These are phyloP conservation scores for Calephelis nemesis DNA, from an alignment of 1,140 invertebrate genomes.

Conservation along the genomic window DNA sequence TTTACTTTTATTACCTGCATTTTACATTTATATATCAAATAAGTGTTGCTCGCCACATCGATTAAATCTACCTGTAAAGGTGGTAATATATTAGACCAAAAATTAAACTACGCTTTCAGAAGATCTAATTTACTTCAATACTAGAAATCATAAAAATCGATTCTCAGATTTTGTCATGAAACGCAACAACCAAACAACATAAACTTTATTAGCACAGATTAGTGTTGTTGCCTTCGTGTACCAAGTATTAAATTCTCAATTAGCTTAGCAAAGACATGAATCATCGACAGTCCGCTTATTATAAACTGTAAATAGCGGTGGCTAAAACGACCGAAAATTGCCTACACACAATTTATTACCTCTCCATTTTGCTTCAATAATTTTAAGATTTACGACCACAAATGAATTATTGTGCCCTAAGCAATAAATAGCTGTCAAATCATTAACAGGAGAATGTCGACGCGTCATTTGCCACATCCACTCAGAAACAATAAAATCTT, in stretches of 20 bases:
- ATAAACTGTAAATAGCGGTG: constrained; percentile 2
- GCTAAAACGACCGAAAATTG: constrained; percentile 10
- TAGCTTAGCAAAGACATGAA: neutral
- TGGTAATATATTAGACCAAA: too few species aligned
- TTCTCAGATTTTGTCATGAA: too few species aligned
- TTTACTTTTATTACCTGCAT: too few species aligned
- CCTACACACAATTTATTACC: constrained; percentile 3
- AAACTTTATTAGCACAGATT: neutral
- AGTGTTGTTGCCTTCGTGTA: neutral
- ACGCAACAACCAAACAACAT: too few species aligned
- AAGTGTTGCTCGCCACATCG: too few species aligned
- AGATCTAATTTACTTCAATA: too few species aligned
- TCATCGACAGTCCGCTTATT: neutral
- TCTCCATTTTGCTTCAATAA: constrained; percentile 3
- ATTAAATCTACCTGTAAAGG: too few species aligned
- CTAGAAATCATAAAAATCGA: too few species aligned
- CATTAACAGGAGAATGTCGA: constrained; percentile 6
- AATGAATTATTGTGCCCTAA: neutral
- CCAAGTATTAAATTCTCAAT: neutral
- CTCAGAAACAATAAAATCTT: constrained; percentile 10
- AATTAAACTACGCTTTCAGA: too few species aligned
- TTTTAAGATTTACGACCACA: constrained; percentile 8
- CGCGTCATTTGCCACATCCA: constrained; percentile 2
- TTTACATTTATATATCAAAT: too few species aligned
- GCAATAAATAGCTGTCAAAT: constrained; percentile 13